Percentiles rank a stretch among this genome's conserved stretches.
Evolutionary conservation across 2,797 vertebrate species (phyloP).

Genomic region (Apodemus agrarius): DNA sequence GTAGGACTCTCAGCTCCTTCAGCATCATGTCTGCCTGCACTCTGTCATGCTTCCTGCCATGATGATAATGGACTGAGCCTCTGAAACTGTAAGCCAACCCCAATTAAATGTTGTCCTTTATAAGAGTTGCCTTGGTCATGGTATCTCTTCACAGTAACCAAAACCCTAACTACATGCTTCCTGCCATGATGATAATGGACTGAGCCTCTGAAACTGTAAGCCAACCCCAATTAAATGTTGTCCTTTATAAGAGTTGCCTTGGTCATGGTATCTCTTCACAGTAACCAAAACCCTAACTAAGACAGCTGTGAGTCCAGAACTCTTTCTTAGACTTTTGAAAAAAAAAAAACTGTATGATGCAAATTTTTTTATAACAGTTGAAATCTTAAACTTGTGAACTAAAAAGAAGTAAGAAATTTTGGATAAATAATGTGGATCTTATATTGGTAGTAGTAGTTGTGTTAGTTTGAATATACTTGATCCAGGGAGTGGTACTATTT

Average conservation of each 20-base stretch:
- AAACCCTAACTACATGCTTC: not conserved
- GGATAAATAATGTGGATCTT: not conserved
- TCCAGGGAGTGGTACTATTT: no score
- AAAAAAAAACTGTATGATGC: not conserved
- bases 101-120: no score
- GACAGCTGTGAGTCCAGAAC: not conserved
- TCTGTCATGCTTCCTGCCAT: not conserved
- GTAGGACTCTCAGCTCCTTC: not conserved
- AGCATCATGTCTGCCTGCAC: not conserved
- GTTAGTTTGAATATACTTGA: no score
- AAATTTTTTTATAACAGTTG: slow-evolving; percentile 27
- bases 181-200: not conserved
- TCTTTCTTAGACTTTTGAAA: not conserved
- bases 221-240: not conserved
- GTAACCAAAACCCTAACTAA: no score
- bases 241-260: no score
- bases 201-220: not conserved
- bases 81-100: not conserved
- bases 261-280: no score
- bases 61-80: not conserved
- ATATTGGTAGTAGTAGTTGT: slow-evolving; percentile 4
- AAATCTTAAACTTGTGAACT: slow-evolving; percentile 38
- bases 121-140: no score
- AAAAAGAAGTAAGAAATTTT: slow-evolving; percentile 29
- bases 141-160: no score